These are phyloP conservation scores for Caracal caracal DNA, from an alignment of 2,113 vertebrate genomes.

Conservation along the genomic window DNA sequence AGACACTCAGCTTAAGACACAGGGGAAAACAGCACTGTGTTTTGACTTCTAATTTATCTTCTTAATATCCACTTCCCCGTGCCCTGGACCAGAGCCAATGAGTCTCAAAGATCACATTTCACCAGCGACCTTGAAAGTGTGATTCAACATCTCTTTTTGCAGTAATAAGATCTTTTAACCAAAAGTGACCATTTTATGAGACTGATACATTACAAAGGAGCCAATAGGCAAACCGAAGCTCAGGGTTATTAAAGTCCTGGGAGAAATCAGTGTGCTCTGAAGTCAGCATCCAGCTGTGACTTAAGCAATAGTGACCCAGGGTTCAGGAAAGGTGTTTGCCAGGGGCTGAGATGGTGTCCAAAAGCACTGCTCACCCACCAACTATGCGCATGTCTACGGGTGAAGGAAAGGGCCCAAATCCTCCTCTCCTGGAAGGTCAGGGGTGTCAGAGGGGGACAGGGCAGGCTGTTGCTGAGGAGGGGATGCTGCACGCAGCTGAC, in stretches of 20 bases:
- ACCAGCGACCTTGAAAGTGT: constrained; percentile 81
- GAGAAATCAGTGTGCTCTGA: constrained; percentile 61
- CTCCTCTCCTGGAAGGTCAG: background rate
- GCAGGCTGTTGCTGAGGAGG: background rate
- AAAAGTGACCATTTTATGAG: constrained; percentile 79
- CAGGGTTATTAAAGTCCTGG: constrained; percentile 63
- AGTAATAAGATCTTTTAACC: constrained; percentile 82
- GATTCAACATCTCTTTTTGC: constrained; percentile 79
- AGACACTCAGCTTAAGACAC: constrained; percentile 62
- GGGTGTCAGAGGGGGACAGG: too few species aligned
- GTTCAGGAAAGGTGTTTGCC: constrained; percentile 46
- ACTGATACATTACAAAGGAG: constrained; percentile 47
- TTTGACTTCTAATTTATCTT: constrained; percentile 78
- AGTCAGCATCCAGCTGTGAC: constrained; percentile 45
- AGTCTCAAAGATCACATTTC: constrained; percentile 83
- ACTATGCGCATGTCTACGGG: background rate
- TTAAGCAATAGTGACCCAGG: constrained; percentile 51
- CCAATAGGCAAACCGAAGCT: constrained; percentile 57
- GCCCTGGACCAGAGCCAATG: constrained; percentile 75
- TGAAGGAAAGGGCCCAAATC: background rate
- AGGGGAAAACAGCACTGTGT: constrained; percentile 71
- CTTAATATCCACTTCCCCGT: constrained; percentile 57
- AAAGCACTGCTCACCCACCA: background rate
- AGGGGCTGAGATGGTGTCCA: background rate
- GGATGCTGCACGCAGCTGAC: background rate